phyloP scores from a whole-genome alignment of 1,140 invertebrate species.

The Pristionchus pacificus region DNA sequence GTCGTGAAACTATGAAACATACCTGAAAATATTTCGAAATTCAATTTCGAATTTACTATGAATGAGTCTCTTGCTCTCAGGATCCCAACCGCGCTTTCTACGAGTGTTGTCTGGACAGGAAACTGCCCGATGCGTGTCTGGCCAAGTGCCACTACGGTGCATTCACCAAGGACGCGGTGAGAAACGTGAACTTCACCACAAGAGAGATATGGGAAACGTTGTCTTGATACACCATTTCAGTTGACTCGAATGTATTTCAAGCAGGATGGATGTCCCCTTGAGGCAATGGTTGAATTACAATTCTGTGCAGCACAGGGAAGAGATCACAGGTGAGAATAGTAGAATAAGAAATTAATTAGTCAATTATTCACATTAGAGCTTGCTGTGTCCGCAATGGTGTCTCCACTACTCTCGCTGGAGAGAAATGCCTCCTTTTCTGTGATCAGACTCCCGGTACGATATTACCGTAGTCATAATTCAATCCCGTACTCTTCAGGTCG shows the following conservation, averaged over 20 bases:
- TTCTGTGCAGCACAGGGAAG: conserved; percentile 53
- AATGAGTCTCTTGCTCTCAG: conserved; percentile 19
- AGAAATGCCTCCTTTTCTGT: conserved; percentile 52
- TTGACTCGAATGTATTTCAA: conserved; percentile 54
- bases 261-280: conserved; percentile 48
- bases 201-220: too few relatives aligned
- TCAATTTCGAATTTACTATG: background rate
- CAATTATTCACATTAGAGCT: too few relatives aligned
- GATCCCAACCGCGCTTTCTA: conserved; percentile 45
- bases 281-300: conserved; percentile 51
- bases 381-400: conserved; percentile 45
- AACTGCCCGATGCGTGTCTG: conserved; percentile 47
- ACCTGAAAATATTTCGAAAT: conserved; percentile 1
- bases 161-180: conserved; percentile 48
- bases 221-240: conserved; percentile 27
- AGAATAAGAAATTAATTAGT: background rate
- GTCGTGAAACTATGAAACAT: background rate
- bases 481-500: conserved; percentile 6
- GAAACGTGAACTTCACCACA: too few relatives aligned
- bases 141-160: conserved; percentile 44
- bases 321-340: conserved; percentile 5
- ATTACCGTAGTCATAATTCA: background rate
- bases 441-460: conserved; percentile 45
- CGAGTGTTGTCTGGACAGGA: conserved; percentile 48
- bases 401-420: conserved; percentile 43